Percentiles rank a stretch among this genome's conserved stretches.
Evolutionary conservation across 2,113 vertebrate species (phyloP).

Genomic region (Acrocephalus arundinaceus): DNA sequence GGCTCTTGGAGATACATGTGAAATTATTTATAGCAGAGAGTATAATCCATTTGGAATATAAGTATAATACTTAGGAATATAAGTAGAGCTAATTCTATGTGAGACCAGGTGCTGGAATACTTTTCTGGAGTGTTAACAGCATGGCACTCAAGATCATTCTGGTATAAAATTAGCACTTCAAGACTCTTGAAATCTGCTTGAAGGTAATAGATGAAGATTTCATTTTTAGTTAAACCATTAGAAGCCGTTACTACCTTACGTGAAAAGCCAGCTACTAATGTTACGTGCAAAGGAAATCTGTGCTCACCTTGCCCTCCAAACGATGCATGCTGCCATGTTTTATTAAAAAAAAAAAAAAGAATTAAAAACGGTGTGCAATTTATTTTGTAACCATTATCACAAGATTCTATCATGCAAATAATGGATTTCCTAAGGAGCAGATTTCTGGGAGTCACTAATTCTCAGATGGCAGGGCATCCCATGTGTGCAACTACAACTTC

Average conservation of each 20-base stretch:
- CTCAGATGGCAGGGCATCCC: not conserved
- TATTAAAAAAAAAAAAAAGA: not conserved
- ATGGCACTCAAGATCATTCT: slow-evolving; percentile 21
- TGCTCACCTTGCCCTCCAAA: not conserved
- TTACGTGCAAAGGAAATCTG: not conserved
- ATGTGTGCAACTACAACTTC: not conserved
- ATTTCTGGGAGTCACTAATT: slow-evolving; percentile 16
- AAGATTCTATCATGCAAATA: not conserved
- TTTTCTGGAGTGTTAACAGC: slow-evolving; percentile 23
- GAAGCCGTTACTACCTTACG: not conserved
- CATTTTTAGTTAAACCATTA: not conserved
- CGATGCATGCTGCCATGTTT: not conserved
- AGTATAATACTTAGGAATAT: not conserved
- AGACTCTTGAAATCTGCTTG: not conserved
- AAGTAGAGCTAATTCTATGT: slow-evolving; percentile 20
- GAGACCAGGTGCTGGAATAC: slow-evolving; percentile 16
- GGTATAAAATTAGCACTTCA: slow-evolving; percentile 16
- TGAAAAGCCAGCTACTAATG: not conserved
- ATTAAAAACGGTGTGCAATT: not conserved
- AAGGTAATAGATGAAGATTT: not conserved
- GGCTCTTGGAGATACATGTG: not conserved
- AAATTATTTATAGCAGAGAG: slow-evolving; percentile 24
- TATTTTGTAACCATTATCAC: not conserved
- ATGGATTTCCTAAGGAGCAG: not conserved
- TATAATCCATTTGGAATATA: not conserved